Evolutionary conservation across 23 tunicate species (phyloP), one percentile per base, ranked within the genome.

Genomic region (Halocynthia aurantium): DNA sequence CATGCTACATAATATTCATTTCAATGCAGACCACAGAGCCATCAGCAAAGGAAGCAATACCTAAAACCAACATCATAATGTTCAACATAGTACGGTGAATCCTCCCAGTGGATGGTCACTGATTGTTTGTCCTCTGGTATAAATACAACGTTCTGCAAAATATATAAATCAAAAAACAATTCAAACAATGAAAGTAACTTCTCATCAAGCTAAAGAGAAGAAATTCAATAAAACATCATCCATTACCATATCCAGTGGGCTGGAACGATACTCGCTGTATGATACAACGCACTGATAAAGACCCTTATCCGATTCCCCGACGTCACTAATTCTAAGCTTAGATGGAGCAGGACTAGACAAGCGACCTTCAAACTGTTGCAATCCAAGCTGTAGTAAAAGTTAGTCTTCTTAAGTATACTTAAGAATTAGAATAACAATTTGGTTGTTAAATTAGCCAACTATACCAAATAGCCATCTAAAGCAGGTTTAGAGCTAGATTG

Each of bases 51-150:
- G 51, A 72, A 20, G 15, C 13, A 40, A 10, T 40, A 74, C 78
- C 78, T 53, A 4, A 54, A 54, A 13, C 56, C 56, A 10, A 54
- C 78, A 10, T 56, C 11, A 44, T 74, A 74, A 54, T 74, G 78
- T 5, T 74, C 62, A 54, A 74, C 56, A 13, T 51, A 6, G 31
- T 19, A 13, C 10, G 50, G 62, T 2, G 56, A 5, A 8, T 40
- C 64, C 0, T 44, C 56, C 78, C 78, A 74, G 5, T 5, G 6
- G 60, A 74, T 7, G 20, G 78, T 54, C 13, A 74, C 56, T 18
- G 64, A 54, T 74, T 54, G 18, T 6, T 54, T 64, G 78, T 74
- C 78, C 18, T 53, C 55, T 51, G 78, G 78, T 54, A 74, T 64
- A 54, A 11, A 64, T 8, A 74, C 15, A 0, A 74, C 22, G 55